Conservation (phyloP, 2,113 vertebrate species). For the Actinemys pallida region DNA sequence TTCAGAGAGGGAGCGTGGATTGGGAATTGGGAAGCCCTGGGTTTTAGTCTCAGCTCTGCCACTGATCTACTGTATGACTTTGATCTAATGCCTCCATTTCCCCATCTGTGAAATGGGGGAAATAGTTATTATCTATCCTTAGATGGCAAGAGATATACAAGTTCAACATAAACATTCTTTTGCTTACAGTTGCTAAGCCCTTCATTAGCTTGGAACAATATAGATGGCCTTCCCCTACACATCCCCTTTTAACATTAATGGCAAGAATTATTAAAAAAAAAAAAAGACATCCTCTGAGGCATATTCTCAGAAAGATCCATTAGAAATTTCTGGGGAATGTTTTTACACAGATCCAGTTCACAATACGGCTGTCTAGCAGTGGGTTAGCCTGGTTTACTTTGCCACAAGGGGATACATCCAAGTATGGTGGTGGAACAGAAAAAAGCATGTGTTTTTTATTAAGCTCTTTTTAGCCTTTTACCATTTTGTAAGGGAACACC, state of each 20-base stretch:
- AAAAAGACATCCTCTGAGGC: constrained; percentile 54
- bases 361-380: constrained; percentile 70
- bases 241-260: constrained; percentile 55
- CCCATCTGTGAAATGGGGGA: neutral
- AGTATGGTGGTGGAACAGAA: constrained; percentile 70
- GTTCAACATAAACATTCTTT: neutral
- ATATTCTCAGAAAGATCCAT: constrained; percentile 74
- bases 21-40: neutral
- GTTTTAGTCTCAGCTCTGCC: neutral
- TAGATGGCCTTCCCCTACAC: constrained; percentile 29
- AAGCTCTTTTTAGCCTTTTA: constrained; percentile 74
- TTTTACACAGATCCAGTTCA: constrained; percentile 69
- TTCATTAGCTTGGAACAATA: neutral
- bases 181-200: neutral
- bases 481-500: constrained; percentile 76
- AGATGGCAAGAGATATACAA: neutral
- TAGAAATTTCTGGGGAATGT: constrained; percentile 70
- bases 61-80: neutral
- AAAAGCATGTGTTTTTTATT: constrained; percentile 80
- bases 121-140: neutral
- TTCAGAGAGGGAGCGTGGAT: neutral
- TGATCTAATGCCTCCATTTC: neutral
- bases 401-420: constrained; percentile 67
- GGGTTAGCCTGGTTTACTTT: constrained; percentile 68
- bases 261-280: constrained; percentile 49